Conservation (phyloP, 2,797 vertebrate genomes). For the Sebastes matsubarae region DNA sequence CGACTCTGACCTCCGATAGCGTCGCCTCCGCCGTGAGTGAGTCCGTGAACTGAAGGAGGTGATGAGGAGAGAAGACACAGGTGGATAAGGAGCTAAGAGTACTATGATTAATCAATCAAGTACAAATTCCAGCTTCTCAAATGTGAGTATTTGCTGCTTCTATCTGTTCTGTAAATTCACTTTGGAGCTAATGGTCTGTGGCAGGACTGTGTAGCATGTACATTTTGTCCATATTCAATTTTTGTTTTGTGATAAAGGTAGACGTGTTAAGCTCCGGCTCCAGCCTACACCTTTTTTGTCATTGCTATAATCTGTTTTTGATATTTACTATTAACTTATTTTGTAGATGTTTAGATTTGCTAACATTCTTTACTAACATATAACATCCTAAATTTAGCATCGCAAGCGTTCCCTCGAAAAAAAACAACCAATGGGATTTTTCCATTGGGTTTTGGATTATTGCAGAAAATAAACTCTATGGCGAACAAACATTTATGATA, state of each 20-base stretch:
- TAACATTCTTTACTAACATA: neutral
- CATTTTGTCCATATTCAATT: neutral
- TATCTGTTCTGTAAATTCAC: neutral
- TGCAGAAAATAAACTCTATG: too few relatives aligned
- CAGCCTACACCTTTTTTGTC: neutral
- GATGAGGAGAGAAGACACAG: slow-evolving; percentile 24
- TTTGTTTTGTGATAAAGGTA: neutral
- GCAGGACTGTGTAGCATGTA: neutral
- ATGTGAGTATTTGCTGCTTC: neutral
- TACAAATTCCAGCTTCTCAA: neutral
- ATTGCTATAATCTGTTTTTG: neutral
- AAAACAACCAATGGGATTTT: too few relatives aligned
- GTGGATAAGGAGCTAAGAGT: slow-evolving; percentile 21
- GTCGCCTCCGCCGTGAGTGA: slow-evolving; percentile 80
- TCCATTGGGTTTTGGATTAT: too few relatives aligned
- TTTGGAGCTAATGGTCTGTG: neutral
- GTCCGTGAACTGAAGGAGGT: slow-evolving; percentile 84
- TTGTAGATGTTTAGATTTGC: neutral
- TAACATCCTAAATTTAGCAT: neutral
- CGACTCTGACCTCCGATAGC: slow-evolving; percentile 83
- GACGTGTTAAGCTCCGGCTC: neutral
- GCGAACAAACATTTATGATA: too few relatives aligned
- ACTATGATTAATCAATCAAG: neutral
- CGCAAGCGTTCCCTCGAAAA: accelerated
- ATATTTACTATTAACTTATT: neutral